Percentiles rank a stretch among this genome's conserved stretches.
These are phyloP conservation scores for Carettochelys insculpta DNA, from an alignment of 2,113 vertebrate genomes.

Conservation along the genomic window DNA sequence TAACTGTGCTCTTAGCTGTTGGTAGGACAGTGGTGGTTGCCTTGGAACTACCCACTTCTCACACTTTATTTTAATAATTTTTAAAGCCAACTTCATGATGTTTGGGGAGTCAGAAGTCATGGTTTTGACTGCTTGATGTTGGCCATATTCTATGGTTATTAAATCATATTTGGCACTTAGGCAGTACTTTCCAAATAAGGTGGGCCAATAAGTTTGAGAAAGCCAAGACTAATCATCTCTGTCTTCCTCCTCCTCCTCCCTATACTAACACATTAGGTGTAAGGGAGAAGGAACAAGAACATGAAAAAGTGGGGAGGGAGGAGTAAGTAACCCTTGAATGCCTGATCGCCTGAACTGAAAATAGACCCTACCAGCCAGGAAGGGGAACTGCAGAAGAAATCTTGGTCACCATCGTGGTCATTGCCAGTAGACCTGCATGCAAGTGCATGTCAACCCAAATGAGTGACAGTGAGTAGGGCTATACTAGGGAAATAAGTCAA, in stretches of 20 bases:
- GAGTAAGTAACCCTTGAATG: neutral
- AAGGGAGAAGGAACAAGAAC: neutral
- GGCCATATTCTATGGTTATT: neutral
- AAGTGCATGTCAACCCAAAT: neutral
- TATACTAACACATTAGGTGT: neutral
- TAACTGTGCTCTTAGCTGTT: neutral
- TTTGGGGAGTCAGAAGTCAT: neutral
- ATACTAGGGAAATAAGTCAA: no score
- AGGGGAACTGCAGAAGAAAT: neutral
- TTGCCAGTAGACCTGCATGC: neutral
- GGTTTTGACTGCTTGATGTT: neutral
- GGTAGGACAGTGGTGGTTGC: neutral
- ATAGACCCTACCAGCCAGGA: no score
- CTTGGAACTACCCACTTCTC: neutral
- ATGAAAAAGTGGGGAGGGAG: accelerated
- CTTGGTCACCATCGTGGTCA: neutral
- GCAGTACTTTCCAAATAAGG: neutral
- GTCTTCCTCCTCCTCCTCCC: neutral
- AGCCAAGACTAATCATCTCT: neutral
- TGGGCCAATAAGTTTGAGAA: neutral
- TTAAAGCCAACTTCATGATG: neutral
- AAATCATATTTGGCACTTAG: neutral
- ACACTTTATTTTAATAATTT: neutral
- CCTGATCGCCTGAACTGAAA: neutral
- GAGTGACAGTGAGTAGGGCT: no score